Percentiles rank a stretch among this genome's conserved stretches.
These are phyloP conservation scores for Barypeithes pellucidus DNA, from an alignment of 2,888 invertebrate genomes.

Conservation along the genomic window DNA sequence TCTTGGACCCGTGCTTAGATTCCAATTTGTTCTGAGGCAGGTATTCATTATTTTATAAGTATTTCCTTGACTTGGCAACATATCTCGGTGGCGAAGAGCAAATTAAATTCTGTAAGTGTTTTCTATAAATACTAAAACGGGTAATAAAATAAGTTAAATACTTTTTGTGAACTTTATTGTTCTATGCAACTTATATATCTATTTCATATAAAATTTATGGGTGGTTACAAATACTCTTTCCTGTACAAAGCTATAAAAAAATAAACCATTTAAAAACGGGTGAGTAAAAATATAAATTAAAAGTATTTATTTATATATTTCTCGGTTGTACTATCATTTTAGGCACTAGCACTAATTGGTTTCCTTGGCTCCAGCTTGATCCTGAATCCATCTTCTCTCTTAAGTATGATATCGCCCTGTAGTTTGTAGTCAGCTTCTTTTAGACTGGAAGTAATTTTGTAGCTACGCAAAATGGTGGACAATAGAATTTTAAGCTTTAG, in stretches of 20 bases:
- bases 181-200: slow-evolving; percentile 10
- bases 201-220: neutral
- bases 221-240: neutral
- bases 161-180: slow-evolving; percentile 20
- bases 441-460: slow-evolving; percentile 77
- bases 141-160: neutral
- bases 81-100: no score
- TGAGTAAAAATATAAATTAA: neutral
- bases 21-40: no score
- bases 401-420: slow-evolving; percentile 82
- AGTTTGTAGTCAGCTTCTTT: slow-evolving; percentile 79
- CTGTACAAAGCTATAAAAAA: neutral
- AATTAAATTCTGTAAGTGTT: no score
- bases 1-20: no score
- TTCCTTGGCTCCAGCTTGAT: slow-evolving; percentile 81
- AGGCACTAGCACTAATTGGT: slow-evolving; percentile 18
- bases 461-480: slow-evolving; percentile 81
- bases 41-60: no score
- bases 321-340: neutral
- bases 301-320: neutral
- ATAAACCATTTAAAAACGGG: neutral
- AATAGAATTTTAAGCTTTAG: slow-evolving; percentile 83
- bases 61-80: no score
- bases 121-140: no score
- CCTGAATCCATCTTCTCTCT: slow-evolving; percentile 82